Evolutionary conservation across 2,113 vertebrate genomes (phyloP), one percentile per base, ranked within the genome.

Genomic region (Tetrax tetrax): DNA sequence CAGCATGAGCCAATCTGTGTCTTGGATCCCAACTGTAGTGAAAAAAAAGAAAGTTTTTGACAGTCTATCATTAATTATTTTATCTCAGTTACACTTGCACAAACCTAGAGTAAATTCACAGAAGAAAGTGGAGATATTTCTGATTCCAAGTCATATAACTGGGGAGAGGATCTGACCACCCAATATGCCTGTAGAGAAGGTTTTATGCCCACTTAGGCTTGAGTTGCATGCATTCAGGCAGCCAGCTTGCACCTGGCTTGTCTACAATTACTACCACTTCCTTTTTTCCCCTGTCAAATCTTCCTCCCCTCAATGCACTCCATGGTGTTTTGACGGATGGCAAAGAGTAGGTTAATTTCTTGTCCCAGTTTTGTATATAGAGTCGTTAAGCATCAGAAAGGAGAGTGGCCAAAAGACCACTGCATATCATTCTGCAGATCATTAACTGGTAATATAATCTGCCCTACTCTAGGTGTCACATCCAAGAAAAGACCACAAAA

Each of bases 401-500:
- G 31, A 95, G 19, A 83, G 68, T 7, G 5, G 71, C 70, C 79
- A 88, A 83, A 83, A 92, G 22, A 90, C 23, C 54, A 35, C 37
- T 57, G 78, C 66, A 20, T 72, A 89, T 95, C 95, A 57, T 85
- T 79, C 90, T 87, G 92, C 88, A 89, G 80, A 82, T 89, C 95
- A 57, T 97, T 96, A 97, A 90, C 64, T n/a, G 35, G 93, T 90
- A 96, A 96, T 2, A 10, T 38, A 86, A 96, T 93, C 85, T 92
- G 69, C 57, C n/a, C 48, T 54, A 15, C 48, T 89, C 53, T 60
- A 84, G 64, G 90, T 94, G 79, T 87, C 83, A 93, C 72, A 89
- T 94, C 53, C 94, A 96, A 95, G 90, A 89, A 94, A 83, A 94
- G 79, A 94, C 86, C 95, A 93, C 80, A 94, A 72, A 89, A 90